Percentiles rank a stretch among this genome's conserved stretches.
Evolutionary conservation across 1,140 invertebrate species (phyloP).

Genomic region (Agrypnia vestita): DNA sequence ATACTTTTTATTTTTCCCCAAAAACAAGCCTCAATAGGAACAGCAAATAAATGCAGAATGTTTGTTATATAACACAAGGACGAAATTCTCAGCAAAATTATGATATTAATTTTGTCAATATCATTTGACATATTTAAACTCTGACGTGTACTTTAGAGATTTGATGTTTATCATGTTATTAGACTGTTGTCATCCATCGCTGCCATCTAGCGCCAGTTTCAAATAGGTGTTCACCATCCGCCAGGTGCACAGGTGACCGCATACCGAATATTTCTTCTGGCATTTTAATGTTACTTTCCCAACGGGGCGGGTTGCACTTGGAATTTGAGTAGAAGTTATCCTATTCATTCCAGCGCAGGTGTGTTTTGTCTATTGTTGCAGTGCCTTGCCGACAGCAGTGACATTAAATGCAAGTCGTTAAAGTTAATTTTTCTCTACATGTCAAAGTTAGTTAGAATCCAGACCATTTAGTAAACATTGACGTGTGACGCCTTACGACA

Average conservation of each 20-base stretch:
- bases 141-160: too few species aligned
- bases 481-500: neutral
- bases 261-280: neutral
- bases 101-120: too few species aligned
- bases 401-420: neutral
- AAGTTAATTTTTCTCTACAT: neutral
- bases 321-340: neutral
- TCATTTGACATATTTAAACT: too few species aligned
- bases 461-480: neutral
- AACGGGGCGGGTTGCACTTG: neutral
- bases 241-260: neutral
- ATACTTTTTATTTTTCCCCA: too few species aligned
- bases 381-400: neutral
- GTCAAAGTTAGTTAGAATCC: neutral
- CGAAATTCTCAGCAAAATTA: too few species aligned
- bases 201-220: conserved; percentile 7
- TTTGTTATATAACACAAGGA: too few species aligned
- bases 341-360: conserved; percentile 1
- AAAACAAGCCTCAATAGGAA: too few species aligned
- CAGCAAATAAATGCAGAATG: too few species aligned
- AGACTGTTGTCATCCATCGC: neutral
- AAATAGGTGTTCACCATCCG: neutral
- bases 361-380: conserved; percentile 12
- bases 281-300: conserved; percentile 17
- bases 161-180: too few species aligned